phyloP scores from a whole-genome alignment of 2,888 invertebrate genomes.

The Encarsia formosa region DNA sequence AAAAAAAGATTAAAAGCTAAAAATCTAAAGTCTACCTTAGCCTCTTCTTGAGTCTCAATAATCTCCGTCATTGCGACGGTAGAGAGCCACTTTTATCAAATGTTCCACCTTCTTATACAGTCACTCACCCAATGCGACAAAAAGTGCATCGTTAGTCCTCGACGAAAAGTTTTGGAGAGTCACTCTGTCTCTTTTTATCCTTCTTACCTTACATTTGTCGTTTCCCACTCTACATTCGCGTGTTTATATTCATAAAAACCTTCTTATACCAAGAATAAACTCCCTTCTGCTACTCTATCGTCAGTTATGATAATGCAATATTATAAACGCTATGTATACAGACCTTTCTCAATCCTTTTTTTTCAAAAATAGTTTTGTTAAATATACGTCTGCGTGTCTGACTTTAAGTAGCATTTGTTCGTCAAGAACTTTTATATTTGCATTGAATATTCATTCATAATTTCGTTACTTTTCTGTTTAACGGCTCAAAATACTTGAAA shows the following conservation, averaged over 20 bases:
- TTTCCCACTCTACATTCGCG: background rate
- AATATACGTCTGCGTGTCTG: too few species aligned
- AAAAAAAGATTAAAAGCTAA: background rate
- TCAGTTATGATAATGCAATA: slow-evolving; percentile 24
- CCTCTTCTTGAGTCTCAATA: slow-evolving; percentile 44
- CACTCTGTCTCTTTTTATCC: too few species aligned
- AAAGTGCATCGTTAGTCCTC: slow-evolving; percentile 36
- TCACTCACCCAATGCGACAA: slow-evolving; percentile 43
- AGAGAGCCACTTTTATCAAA: slow-evolving; percentile 7
- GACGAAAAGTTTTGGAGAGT: too few species aligned
- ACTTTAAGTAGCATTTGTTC: too few species aligned
- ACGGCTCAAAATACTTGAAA: too few species aligned
- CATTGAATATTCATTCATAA: too few species aligned
- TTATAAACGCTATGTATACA: too few species aligned
- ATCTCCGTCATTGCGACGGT: slow-evolving; percentile 26
- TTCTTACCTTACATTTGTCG: background rate
- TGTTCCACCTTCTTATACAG: slow-evolving; percentile 35
- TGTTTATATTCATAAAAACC: slow-evolving; percentile 19
- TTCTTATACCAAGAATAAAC: slow-evolving; percentile 36
- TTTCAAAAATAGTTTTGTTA: too few species aligned
- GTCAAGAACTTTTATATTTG: too few species aligned
- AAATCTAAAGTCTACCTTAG: slow-evolving; percentile 39
- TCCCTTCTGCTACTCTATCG: slow-evolving; percentile 22
- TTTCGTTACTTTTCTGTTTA: too few species aligned
- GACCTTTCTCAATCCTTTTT: too few species aligned